Conservation (phyloP, 2,797 vertebrate species). For the Florisuga fusca region DNA sequence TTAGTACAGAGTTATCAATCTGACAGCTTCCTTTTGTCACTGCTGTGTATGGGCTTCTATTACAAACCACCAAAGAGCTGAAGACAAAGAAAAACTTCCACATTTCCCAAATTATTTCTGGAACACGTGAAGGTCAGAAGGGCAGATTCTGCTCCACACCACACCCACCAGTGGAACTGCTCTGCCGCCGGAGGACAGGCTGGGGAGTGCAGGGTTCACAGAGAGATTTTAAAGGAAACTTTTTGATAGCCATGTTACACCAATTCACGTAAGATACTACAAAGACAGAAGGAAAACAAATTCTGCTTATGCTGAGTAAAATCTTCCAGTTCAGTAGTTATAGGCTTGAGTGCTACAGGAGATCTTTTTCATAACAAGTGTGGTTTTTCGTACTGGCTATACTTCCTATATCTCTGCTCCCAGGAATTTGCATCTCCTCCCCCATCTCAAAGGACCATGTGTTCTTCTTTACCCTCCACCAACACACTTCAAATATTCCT, state of each 20-base stretch:
- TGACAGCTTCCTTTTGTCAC: slow-evolving; percentile 74
- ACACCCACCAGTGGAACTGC: not conserved
- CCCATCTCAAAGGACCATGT: not conserved
- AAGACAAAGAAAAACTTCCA: slow-evolving; percentile 65
- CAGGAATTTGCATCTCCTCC: not conserved
- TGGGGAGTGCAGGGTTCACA: not conserved
- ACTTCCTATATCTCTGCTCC: not conserved
- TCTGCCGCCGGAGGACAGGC: not conserved
- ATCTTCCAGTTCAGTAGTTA: not conserved
- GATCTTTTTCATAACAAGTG: not conserved
- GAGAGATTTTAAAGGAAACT: not conserved
- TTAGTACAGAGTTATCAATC: slow-evolving; percentile 43
- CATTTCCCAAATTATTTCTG: slow-evolving; percentile 68
- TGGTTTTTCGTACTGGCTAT: not conserved
- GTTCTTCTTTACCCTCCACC: slow-evolving; percentile 13
- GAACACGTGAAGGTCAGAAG: slow-evolving; percentile 37
- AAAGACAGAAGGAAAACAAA: not conserved
- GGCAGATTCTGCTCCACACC: slow-evolving; percentile 2
- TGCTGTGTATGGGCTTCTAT: slow-evolving; percentile 45
- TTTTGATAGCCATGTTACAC: not conserved
- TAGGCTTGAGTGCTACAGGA: not conserved
- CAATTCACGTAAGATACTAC: not conserved
- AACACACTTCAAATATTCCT: not conserved
- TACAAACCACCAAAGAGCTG: slow-evolving; percentile 48
- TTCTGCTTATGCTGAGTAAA: not conserved